A percentile compares a stretch with the other conserved stretches of the same genome.
phyloP scores from a whole-genome alignment of 2,113 vertebrate species.

The Eublepharis macularius region DNA sequence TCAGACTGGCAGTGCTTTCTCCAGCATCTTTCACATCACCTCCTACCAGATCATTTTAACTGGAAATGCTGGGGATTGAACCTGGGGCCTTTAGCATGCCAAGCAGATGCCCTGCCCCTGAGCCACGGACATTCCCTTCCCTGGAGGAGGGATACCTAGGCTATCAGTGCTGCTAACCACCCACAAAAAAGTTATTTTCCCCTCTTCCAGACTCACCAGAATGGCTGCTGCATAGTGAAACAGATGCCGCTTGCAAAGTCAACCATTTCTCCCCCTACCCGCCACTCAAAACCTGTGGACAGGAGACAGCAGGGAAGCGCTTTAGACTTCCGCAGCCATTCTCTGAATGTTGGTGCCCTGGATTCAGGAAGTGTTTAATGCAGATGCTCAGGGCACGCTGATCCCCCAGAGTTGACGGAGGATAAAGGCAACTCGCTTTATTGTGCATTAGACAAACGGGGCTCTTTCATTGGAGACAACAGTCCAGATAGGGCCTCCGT shows the following conservation, averaged over 20 bases:
- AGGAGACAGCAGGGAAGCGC: neutral
- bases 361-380: slow-evolving; percentile 27
- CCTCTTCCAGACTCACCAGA: neutral
- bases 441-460: slow-evolving; percentile 14
- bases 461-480: slow-evolving; percentile 1
- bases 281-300: neutral
- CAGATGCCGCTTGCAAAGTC: neutral
- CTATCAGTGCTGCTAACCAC: too few relatives aligned
- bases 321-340: neutral
- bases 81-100: too few relatives aligned
- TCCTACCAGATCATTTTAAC: too few relatives aligned
- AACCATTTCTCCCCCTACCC: neutral
- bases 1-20: too few relatives aligned
- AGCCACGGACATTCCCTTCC: too few relatives aligned
- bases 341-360: neutral
- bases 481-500: neutral
- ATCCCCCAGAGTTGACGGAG: slow-evolving; percentile 18
- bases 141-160: too few relatives aligned
- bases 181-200: too few relatives aligned
- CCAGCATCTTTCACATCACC: too few relatives aligned
- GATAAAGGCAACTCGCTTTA: slow-evolving; percentile 26
- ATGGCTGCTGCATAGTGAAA: neutral
- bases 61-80: too few relatives aligned
- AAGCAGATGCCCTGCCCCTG: too few relatives aligned
- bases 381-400: slow-evolving; percentile 18